These are phyloP conservation scores for Cheilosia pagana DNA, from an alignment of 2,888 invertebrate species.

Conservation along the genomic window DNA sequence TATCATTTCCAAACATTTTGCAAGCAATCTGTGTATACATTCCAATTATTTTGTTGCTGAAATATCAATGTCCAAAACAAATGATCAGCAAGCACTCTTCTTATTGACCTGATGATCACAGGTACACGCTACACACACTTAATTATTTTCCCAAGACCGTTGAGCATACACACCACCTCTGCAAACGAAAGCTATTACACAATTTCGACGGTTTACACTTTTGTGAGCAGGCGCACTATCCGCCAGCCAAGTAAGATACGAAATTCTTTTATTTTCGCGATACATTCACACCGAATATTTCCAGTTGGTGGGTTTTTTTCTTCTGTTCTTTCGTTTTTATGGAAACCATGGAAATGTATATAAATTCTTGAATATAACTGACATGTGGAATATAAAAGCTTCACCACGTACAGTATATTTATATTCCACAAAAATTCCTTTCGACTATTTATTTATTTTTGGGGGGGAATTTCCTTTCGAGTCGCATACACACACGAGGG, in stretches of 20 bases:
- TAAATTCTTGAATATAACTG: conserved; percentile 57
- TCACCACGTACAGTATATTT: conserved; percentile 18
- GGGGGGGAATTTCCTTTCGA: conserved; percentile 45
- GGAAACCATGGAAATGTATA: conserved; percentile 50
- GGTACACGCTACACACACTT: conserved; percentile 69
- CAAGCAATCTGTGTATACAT: conserved; percentile 1
- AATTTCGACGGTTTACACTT: conserved; percentile 55
- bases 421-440: conserved; percentile 5
- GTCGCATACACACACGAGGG: conserved; percentile 5
- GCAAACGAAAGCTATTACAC: conserved; percentile 48
- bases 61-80: conserved; percentile 59
- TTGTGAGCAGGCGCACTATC: conserved; percentile 45
- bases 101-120: conserved; percentile 45
- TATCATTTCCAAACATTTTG: conserved; percentile 50
- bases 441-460: conserved; percentile 29
- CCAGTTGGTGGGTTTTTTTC: conserved; percentile 51
- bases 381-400: conserved; percentile 69
- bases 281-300: conserved; percentile 62
- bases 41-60: conserved; percentile 47
- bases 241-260: conserved; percentile 47
- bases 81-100: conserved; percentile 46
- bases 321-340: conserved; percentile 36
- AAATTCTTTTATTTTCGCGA: conserved; percentile 43
- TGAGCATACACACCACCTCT: conserved; percentile 49
- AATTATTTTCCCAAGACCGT: conserved; percentile 48